phyloP scores from a whole-genome alignment of 2,888 invertebrate genomes.

The Hirtodrosophila confusa region DNA sequence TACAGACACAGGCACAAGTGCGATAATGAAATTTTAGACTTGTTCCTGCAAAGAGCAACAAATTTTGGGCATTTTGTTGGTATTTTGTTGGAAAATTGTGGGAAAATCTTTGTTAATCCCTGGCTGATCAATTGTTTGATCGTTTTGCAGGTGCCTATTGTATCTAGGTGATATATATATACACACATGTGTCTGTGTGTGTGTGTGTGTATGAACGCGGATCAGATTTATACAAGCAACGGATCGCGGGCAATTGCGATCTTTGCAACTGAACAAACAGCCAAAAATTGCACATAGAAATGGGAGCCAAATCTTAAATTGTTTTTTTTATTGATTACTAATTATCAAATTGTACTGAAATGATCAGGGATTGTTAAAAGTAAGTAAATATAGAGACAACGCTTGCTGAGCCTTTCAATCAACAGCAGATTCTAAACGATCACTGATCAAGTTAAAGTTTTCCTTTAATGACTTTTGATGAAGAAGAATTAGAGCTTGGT shows the following conservation, averaged over 20 bases:
- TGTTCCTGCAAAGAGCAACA: slow-evolving; percentile 54
- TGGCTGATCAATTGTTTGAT: slow-evolving; percentile 64
- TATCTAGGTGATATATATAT: not conserved
- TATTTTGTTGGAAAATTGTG: slow-evolving; percentile 63
- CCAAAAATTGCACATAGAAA: slow-evolving; percentile 11
- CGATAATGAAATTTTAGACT: slow-evolving; percentile 76
- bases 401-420: no score
- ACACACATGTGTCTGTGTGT: slow-evolving; percentile 1
- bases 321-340: no score
- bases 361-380: no score
- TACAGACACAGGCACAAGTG: slow-evolving; percentile 37
- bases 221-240: slow-evolving; percentile 35
- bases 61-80: slow-evolving; percentile 23
- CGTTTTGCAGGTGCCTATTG: slow-evolving; percentile 63
- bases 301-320: not conserved
- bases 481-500: no score
- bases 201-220: slow-evolving; percentile 21
- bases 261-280: slow-evolving; percentile 13
- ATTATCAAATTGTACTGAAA: no score
- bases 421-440: no score
- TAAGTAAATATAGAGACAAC: no score
- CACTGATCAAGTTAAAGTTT: no score
- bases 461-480: no score
- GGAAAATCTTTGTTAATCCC: slow-evolving; percentile 75
- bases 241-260: slow-evolving; percentile 37